Conservation (phyloP, 2,888 invertebrate species). For the Ferdinandea cuprea region DNA sequence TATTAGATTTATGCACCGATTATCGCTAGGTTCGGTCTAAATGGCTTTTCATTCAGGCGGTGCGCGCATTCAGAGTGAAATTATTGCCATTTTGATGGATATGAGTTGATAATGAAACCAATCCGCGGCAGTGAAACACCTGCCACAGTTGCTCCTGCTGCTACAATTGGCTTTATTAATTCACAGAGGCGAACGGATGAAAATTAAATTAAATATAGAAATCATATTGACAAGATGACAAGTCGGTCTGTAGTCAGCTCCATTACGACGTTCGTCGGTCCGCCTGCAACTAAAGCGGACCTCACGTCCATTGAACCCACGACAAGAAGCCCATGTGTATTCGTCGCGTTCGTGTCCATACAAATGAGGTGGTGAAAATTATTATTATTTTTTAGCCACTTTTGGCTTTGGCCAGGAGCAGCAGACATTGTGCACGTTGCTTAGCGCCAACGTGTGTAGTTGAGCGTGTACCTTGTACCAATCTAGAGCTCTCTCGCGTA, state of each 20-base stretch:
- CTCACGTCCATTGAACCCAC: slow-evolving; percentile 43
- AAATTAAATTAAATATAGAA: slow-evolving; percentile 50
- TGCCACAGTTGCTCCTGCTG: not conserved
- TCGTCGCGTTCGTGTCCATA: slow-evolving; percentile 29
- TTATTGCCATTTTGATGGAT: slow-evolving; percentile 44
- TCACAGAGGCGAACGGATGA: not conserved
- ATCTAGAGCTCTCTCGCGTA: slow-evolving; percentile 8
- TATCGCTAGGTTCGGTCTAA: slow-evolving; percentile 39
- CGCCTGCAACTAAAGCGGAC: not conserved
- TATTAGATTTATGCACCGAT: slow-evolving; percentile 46
- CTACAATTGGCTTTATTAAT: slow-evolving; percentile 3
- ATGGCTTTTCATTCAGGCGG: slow-evolving; percentile 29
- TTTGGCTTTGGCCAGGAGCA: slow-evolving; percentile 13
- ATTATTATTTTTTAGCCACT: slow-evolving; percentile 48
- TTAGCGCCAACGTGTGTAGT: slow-evolving; percentile 20
- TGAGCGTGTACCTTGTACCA: slow-evolving; percentile 2
- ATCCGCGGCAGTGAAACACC: slow-evolving; percentile 19
- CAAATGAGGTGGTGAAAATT: slow-evolving; percentile 57
- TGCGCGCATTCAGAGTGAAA: slow-evolving; percentile 15
- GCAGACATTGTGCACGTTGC: slow-evolving; percentile 4
- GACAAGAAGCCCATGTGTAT: not conserved
- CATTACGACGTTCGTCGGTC: slow-evolving; percentile 17
- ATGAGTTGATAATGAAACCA: slow-evolving; percentile 35
- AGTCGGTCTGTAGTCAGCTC: slow-evolving; percentile 7
- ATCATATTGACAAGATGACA: slow-evolving; percentile 49